Evolutionary conservation across 2,888 invertebrate species (phyloP).

Genomic region (Toxonevra muliebris): DNA sequence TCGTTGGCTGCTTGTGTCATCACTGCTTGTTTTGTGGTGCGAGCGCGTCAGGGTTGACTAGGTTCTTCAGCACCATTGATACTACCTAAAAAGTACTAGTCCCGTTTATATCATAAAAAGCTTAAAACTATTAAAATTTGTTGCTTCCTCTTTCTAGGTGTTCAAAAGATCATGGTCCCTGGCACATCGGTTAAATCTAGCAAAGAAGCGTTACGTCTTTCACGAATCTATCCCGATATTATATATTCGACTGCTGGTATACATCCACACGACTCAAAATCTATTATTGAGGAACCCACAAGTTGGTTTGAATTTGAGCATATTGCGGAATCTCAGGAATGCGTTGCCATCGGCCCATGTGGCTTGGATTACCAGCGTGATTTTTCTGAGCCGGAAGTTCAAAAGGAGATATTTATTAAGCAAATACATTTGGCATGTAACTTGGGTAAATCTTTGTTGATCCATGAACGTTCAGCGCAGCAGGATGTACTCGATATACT

Average conservation of each 20-base stretch:
- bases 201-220: constrained; percentile 88
- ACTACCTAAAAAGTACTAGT: too few species aligned
- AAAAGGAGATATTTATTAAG: constrained; percentile 86
- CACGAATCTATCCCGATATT: constrained; percentile 88
- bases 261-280: constrained; percentile 94
- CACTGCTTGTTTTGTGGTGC: too few species aligned
- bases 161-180: constrained; percentile 93
- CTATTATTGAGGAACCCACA: constrained; percentile 75
- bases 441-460: constrained; percentile 85
- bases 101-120: too few species aligned
- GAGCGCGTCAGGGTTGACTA: too few species aligned
- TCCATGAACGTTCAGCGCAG: constrained; percentile 93
- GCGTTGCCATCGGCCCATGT: constrained; percentile 94
- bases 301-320: constrained; percentile 81
- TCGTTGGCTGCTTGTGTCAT: too few species aligned
- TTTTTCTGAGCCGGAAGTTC: constrained; percentile 89
- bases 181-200: constrained; percentile 89
- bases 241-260: constrained; percentile 92
- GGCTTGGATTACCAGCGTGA: constrained; percentile 94
- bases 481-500: constrained; percentile 81
- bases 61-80: too few species aligned
- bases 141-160: constrained; percentile 69
- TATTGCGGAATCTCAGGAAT: constrained; percentile 83
- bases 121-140: too few species aligned
- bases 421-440: constrained; percentile 88